Conservation (phyloP, 2,113 vertebrate species). For the Hippocampus abdominalis region DNA sequence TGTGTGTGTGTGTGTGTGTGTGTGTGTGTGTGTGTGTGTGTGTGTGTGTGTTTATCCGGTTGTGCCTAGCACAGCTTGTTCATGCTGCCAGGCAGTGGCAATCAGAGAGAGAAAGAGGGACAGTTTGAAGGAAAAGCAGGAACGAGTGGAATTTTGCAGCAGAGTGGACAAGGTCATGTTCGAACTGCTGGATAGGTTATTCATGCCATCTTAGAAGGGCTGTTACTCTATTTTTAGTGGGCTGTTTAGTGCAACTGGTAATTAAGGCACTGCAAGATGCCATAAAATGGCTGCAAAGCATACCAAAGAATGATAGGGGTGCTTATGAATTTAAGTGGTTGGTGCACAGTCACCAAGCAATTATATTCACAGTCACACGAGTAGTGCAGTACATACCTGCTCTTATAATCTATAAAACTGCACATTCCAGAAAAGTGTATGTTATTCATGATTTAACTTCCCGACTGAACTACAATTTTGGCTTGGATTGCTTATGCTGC, state of each 20-base stretch:
- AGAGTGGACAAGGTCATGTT: conserved; percentile 52
- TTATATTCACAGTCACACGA: too few species aligned
- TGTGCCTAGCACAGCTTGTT: conserved; percentile 59
- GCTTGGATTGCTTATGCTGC: neutral
- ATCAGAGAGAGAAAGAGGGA: conserved; percentile 20
- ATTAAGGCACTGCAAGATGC: conserved; percentile 24
- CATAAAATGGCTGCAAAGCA: conserved; percentile 17
- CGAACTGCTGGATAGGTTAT: conserved; percentile 55
- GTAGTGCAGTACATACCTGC: neutral
- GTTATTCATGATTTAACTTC: neutral
- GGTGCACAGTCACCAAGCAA: too few species aligned
- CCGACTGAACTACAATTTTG: neutral
- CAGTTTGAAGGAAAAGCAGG: conserved; percentile 50
- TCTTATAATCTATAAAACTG: neutral
- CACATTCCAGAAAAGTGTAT: neutral
- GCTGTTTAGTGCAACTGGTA: conserved; percentile 53
- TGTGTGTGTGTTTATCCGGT: conserved; percentile 32
- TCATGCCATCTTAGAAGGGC: conserved; percentile 43
- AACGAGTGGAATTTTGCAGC: conserved; percentile 47
- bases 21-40: conserved; percentile 24
- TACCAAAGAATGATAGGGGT: conserved; percentile 12
- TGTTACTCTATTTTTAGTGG: conserved; percentile 44
- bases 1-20: conserved; percentile 20
- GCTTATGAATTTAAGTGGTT: neutral
- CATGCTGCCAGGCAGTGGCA: conserved; percentile 57